phyloP scores from a whole-genome alignment of 1,140 invertebrate species.

The Zophobas morio region DNA sequence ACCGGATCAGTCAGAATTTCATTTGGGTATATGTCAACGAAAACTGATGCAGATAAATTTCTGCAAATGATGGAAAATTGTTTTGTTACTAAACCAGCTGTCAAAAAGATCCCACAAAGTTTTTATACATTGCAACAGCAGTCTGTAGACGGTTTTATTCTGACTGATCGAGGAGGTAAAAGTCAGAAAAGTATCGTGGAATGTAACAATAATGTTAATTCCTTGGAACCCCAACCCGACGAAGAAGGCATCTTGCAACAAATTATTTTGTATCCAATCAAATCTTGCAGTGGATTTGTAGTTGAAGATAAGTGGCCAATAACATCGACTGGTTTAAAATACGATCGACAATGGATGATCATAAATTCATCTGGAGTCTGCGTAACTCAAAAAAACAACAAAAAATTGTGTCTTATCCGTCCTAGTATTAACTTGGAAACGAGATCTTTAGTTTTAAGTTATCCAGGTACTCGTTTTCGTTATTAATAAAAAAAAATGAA shows the following conservation, averaged over 20 bases:
- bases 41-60: conserved; percentile 80
- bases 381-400: conserved; percentile 90
- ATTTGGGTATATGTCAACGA: conserved; percentile 92
- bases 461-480: conserved; percentile 72
- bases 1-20: conserved; percentile 94
- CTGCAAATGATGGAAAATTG: conserved; percentile 82
- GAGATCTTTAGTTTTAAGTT: conserved; percentile 77
- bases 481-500: not conserved
- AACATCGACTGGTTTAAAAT: conserved; percentile 82
- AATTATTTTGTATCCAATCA: conserved; percentile 93
- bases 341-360: conserved; percentile 95
- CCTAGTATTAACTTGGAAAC: conserved; percentile 79
- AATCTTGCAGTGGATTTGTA: conserved; percentile 90
- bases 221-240: not conserved
- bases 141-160: conserved; percentile 31
- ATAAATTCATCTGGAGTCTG: conserved; percentile 83
- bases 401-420: conserved; percentile 85
- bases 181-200: too few relatives aligned
- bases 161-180: not conserved
- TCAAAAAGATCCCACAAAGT: conserved; percentile 46
- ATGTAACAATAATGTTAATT: conserved; percentile 6
- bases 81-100: conserved; percentile 70
- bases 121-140: conserved; percentile 1
- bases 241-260: conserved; percentile 67
- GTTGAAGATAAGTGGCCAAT: conserved; percentile 80